phyloP scores from a whole-genome alignment of 2,113 vertebrate species.

The Mirounga angustirostris region DNA sequence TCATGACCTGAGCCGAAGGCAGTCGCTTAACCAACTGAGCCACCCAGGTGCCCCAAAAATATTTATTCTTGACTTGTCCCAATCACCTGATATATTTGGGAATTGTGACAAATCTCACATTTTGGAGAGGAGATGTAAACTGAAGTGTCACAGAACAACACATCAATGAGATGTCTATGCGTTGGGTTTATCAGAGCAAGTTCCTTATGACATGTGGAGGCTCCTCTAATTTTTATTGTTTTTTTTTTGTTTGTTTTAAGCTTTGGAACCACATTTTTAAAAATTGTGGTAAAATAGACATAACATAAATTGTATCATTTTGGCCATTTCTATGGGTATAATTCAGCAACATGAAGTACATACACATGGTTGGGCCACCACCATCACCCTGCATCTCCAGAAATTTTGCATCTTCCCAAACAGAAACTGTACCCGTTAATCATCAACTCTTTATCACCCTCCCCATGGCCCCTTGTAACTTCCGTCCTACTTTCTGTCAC shows the following conservation, averaged over 20 bases:
- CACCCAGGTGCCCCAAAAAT: neutral
- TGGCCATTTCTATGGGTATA: neutral
- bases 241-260: neutral
- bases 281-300: neutral
- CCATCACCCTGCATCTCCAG: neutral
- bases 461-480: neutral
- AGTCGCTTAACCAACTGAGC: too few relatives aligned
- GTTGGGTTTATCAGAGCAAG: neutral
- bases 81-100: neutral
- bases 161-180: neutral
- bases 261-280: neutral
- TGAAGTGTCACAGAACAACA: neutral
- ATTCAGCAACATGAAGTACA: neutral
- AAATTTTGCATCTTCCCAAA: neutral
- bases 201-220: neutral
- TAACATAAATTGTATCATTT: neutral
- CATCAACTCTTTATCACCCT: neutral
- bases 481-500: neutral
- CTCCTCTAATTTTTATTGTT: neutral
- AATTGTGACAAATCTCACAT: neutral
- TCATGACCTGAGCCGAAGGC: too few relatives aligned
- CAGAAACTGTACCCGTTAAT: neutral
- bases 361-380: neutral
- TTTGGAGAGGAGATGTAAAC: neutral
- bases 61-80: neutral